These are phyloP conservation scores for Popillia japonica DNA, from an alignment of 1,140 invertebrate genomes.

Conservation along the genomic window DNA sequence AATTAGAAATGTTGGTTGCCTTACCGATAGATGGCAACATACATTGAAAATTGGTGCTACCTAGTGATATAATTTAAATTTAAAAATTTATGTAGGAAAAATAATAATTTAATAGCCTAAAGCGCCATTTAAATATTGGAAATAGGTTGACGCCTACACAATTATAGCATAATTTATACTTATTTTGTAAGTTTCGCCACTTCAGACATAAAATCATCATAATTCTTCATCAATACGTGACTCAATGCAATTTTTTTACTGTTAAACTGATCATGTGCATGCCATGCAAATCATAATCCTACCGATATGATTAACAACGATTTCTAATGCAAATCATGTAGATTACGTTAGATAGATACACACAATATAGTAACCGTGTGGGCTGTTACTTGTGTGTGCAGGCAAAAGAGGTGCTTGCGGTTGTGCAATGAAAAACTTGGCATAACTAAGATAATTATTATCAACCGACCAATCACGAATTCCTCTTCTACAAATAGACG, in stretches of 20 bases:
- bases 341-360: not conserved
- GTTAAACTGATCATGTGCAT: not conserved
- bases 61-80: no score
- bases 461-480: not conserved
- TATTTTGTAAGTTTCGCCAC: no score
- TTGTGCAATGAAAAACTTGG: not conserved
- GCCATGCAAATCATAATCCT: not conserved
- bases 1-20: no score
- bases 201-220: no score
- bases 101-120: no score
- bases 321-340: slow-evolving; percentile 15
- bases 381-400: not conserved
- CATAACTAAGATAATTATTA: not conserved
- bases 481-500: slow-evolving; percentile 5
- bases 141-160: no score
- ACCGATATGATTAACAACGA: slow-evolving; percentile 40
- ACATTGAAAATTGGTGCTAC: no score
- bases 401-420: not conserved
- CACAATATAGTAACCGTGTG: not conserved
- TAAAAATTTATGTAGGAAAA: no score
- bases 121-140: no score
- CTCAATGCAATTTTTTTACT: not conserved
- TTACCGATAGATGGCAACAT: no score
- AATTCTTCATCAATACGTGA: no score
- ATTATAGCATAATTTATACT: no score